Percentiles rank a stretch among this genome's conserved stretches.
Evolutionary conservation across 2,113 vertebrate species (phyloP).

Genomic region (Odocoileus hemionus): DNA sequence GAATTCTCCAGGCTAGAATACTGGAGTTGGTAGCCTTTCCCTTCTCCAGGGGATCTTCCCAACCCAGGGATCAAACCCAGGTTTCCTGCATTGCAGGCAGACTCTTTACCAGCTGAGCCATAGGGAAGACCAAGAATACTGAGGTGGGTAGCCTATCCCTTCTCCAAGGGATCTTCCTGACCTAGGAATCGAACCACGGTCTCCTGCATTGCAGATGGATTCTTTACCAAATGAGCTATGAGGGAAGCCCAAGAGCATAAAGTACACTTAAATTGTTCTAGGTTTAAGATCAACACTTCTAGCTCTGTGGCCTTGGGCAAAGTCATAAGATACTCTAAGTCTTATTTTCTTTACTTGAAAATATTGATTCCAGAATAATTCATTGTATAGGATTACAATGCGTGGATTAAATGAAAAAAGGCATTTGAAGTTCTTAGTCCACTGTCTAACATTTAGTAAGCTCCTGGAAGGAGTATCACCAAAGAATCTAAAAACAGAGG

Average conservation of each 20-base stretch:
- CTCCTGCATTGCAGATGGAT: neutral
- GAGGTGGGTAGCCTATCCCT: neutral
- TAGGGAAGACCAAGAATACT: neutral
- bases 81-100: neutral
- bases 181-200: fast-evolving
- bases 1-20: neutral
- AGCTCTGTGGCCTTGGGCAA: neutral
- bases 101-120: neutral
- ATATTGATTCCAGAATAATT: neutral
- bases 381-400: neutral
- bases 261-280: neutral
- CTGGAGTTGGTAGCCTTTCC: neutral
- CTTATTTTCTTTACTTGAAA: neutral
- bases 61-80: neutral
- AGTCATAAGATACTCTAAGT: neutral
- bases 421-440: neutral
- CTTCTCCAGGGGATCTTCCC: neutral
- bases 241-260: neutral
- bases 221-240: neutral
- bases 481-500: neutral
- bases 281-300: neutral
- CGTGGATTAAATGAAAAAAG: neutral
- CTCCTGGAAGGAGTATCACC: neutral
- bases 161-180: neutral
- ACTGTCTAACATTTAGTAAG: neutral